phyloP scores from a whole-genome alignment of 2,888 invertebrate genomes.

The Yponomeuta malinellus region DNA sequence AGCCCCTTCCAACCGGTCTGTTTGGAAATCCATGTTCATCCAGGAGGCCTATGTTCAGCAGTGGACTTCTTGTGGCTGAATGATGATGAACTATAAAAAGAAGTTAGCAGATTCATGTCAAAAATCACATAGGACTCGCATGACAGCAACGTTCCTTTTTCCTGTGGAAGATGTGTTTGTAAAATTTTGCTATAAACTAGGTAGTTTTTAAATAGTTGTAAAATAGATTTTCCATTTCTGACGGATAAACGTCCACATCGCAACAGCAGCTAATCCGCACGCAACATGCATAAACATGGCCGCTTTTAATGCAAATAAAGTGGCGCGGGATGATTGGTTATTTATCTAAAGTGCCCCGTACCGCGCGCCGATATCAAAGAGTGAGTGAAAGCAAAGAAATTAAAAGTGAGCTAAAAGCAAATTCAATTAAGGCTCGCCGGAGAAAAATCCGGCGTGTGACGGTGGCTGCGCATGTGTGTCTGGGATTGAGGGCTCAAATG shows the following conservation, averaged over 20 bases:
- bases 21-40: too few species aligned
- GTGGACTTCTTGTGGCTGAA: too few species aligned
- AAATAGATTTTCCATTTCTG: neutral
- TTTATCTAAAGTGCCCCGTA: conserved; percentile 57
- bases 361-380: conserved; percentile 57
- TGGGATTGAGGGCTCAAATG: neutral
- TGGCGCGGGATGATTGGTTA: conserved; percentile 64
- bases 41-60: too few species aligned
- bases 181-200: too few species aligned
- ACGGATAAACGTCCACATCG: neutral
- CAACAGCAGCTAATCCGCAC: neutral
- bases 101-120: too few species aligned
- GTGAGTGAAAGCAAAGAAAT: conserved; percentile 62
- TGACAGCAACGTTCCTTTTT: too few species aligned
- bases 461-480: neutral
- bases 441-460: conserved; percentile 36
- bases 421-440: conserved; percentile 62
- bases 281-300: neutral
- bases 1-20: too few species aligned
- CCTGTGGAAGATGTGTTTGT: too few species aligned
- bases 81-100: too few species aligned
- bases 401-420: conserved; percentile 60
- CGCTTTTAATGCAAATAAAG: conserved; percentile 29
- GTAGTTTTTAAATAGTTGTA: neutral
- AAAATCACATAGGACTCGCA: too few species aligned